These are phyloP conservation scores for Cheumatopsyche charites DNA, from an alignment of 1,140 invertebrate species.

Conservation along the genomic window DNA sequence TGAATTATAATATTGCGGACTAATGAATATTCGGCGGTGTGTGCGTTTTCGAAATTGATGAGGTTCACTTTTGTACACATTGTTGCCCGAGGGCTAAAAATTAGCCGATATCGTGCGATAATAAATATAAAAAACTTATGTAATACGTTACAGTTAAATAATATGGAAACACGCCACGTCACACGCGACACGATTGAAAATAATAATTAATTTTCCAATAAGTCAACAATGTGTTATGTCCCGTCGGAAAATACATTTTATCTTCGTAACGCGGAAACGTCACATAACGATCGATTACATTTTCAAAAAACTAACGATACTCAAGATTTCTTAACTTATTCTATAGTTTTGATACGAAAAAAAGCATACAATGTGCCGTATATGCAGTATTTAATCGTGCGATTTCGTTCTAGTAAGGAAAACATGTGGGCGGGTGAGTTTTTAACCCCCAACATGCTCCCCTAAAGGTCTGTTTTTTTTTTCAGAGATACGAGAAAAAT, in stretches of 20 bases:
- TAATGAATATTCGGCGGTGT: background rate
- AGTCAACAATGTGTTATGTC: background rate
- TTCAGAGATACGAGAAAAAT: too few relatives aligned
- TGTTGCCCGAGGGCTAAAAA: background rate
- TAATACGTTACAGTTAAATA: slow-evolving; percentile 17
- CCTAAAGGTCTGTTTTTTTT: too few relatives aligned
- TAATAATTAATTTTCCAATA: slow-evolving; percentile 14
- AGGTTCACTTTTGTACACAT: slow-evolving; percentile 5
- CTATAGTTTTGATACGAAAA: too few relatives aligned
- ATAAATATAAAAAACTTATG: slow-evolving; percentile 18
- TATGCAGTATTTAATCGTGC: too few relatives aligned
- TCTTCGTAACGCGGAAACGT: too few relatives aligned
- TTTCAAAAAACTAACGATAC: too few relatives aligned
- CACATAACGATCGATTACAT: too few relatives aligned
- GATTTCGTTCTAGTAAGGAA: too few relatives aligned
- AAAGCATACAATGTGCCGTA: too few relatives aligned
- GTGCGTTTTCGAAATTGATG: slow-evolving; percentile 6
- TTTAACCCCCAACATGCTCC: too few relatives aligned
- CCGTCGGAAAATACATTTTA: background rate
- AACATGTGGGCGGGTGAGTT: too few relatives aligned
- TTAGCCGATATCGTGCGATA: slow-evolving; percentile 24
- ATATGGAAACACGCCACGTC: slow-evolving; percentile 17
- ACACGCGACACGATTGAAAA: slow-evolving; percentile 14
- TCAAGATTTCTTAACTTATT: too few relatives aligned
- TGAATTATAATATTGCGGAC: background rate